Evolutionary conservation across 2,797 vertebrate species (phyloP).

Genomic region (Cheracebus regulus): DNA sequence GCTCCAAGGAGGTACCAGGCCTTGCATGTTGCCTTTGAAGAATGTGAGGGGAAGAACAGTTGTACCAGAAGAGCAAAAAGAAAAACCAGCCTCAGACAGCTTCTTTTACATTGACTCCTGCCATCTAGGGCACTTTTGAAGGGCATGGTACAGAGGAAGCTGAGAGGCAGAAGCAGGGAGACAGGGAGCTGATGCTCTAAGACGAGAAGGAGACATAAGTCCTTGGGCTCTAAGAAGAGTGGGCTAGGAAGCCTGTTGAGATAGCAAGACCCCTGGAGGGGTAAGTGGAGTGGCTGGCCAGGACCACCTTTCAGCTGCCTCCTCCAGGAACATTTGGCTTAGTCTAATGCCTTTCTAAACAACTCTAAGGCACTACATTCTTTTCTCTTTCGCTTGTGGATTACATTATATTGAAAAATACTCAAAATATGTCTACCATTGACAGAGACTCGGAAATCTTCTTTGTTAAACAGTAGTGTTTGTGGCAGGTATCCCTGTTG

Average conservation of each 20-base stretch:
- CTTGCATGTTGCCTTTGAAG: not conserved
- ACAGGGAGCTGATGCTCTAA: not conserved
- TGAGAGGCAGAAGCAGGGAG: not conserved
- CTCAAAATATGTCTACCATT: not conserved
- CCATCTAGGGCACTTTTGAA: not conserved
- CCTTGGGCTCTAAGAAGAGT: not conserved
- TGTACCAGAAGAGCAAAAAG: not conserved
- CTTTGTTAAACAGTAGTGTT: not conserved
- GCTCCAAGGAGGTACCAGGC: not conserved
- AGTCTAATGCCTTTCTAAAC: not conserved
- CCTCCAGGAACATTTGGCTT: not conserved
- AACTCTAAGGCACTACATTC: not conserved
- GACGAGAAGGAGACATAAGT: not conserved
- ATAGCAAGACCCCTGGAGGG: not conserved
- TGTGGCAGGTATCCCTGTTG: not conserved
- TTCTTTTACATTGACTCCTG: slow-evolving; percentile 21
- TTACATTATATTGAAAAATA: not conserved
- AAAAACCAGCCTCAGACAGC: not conserved
- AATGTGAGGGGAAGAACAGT: rapidly evolving
- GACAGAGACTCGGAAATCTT: not conserved
- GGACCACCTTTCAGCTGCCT: not conserved
- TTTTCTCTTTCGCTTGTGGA: not conserved
- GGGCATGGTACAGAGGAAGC: not conserved
- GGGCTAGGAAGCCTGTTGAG: not conserved
- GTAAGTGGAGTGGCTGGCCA: not conserved